Conservation (phyloP, 1,140 invertebrate species). For the Bombus pascuorum region DNA sequence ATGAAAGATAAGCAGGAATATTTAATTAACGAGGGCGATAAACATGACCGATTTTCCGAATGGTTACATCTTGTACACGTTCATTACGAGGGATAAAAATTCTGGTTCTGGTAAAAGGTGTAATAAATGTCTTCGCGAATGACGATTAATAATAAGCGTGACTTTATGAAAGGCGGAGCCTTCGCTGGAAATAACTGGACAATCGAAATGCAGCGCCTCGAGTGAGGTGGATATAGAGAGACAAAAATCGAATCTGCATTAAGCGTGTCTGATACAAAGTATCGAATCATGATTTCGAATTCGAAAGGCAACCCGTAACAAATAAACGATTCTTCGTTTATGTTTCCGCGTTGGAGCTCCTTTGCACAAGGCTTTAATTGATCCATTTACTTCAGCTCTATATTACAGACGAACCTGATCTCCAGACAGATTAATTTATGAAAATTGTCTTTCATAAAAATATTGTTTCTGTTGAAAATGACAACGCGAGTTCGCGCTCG, state of each 20-base stretch:
- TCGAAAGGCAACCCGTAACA: background rate
- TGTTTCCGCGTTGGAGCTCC: background rate
- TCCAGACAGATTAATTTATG: no score
- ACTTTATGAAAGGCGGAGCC: background rate
- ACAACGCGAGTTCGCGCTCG: no score
- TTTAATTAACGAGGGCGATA: background rate
- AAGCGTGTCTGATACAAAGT: background rate
- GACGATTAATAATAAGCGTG: background rate
- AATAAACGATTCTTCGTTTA: background rate
- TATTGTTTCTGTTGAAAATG: no score
- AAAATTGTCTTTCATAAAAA: no score
- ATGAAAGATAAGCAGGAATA: background rate
- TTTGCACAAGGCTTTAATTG: no score
- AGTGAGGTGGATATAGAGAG: background rate
- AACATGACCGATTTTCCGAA: background rate
- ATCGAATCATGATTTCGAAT: background rate
- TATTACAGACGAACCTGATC: no score
- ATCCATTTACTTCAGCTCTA: no score
- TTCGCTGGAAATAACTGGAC: background rate
- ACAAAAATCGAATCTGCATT: slow-evolving; percentile 5
- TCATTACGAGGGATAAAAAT: slow-evolving; percentile 24
- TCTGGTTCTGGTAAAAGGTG: slow-evolving; percentile 3
- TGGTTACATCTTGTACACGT: background rate
- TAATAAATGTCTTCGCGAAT: background rate
- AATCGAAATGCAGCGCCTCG: background rate